Conservation (phyloP, 1,140 invertebrate genomes). For the Theocolax elegans region DNA sequence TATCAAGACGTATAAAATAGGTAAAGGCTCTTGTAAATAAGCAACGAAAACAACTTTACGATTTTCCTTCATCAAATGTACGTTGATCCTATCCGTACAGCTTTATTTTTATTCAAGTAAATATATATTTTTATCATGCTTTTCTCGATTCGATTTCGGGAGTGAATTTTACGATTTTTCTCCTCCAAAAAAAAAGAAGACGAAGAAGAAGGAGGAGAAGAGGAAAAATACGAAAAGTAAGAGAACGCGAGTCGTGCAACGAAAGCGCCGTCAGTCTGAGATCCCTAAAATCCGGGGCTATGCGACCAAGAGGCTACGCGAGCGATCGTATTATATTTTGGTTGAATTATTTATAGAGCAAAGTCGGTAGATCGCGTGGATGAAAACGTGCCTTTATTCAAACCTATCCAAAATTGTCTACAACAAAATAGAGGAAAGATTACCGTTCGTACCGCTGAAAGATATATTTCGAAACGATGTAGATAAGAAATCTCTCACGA, state of each 20-base stretch:
- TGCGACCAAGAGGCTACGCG: not conserved
- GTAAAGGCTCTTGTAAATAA: too few relatives aligned
- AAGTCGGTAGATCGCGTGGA: constrained; percentile 20
- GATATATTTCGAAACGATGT: too few relatives aligned
- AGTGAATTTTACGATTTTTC: constrained; percentile 32
- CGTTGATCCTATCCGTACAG: too few relatives aligned
- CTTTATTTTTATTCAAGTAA: constrained; percentile 18
- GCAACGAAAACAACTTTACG: too few relatives aligned
- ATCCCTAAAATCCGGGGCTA: constrained; percentile 38
- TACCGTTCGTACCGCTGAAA: too few relatives aligned
- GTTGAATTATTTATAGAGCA: constrained; percentile 58
- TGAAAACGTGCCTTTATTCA: constrained; percentile 33
- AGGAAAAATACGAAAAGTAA: too few relatives aligned
- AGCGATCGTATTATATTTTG: constrained; percentile 51
- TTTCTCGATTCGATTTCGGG: constrained; percentile 27
- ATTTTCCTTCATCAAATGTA: too few relatives aligned
- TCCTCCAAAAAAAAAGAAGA: constrained; percentile 22
- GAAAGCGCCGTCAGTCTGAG: constrained; percentile 9
- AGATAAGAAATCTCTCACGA: constrained; percentile 16
- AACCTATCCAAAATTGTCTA: too few relatives aligned
- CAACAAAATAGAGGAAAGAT: too few relatives aligned
- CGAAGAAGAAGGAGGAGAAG: too few relatives aligned
- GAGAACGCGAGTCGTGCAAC: too few relatives aligned
- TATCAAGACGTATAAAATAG: too few relatives aligned
- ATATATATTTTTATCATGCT: constrained; percentile 33